Evolutionary conservation across 2,113 vertebrate genomes (phyloP).

Genomic region (cattle (Bos taurus)): ARS-UCD2.0 NC_037357.1:133957001-133957500

Average conservation of each 20-base stretch:
- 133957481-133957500: too few relatives aligned
- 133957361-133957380: background rate
- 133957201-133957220: background rate
- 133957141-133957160: background rate
- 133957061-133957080: background rate
- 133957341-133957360: background rate
- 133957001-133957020: too few relatives aligned
- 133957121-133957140: background rate
- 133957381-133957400: background rate
- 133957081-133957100: rapidly evolving
- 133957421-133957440: too few relatives aligned
- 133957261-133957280: background rate
- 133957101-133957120: background rate
- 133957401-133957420: background rate
- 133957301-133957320: background rate
- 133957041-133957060: background rate
- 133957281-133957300: background rate
- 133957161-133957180: background rate
- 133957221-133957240: background rate
- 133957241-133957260: background rate
- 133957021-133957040: background rate
- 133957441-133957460: too few relatives aligned
- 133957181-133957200: background rate
- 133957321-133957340: too few relatives aligned
- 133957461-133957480: too few relatives aligned